These are phyloP conservation scores for Acanthaster planci DNA, from an alignment of 35 echinoderm and acorn worm species.

Conservation along the genomic window DNA sequence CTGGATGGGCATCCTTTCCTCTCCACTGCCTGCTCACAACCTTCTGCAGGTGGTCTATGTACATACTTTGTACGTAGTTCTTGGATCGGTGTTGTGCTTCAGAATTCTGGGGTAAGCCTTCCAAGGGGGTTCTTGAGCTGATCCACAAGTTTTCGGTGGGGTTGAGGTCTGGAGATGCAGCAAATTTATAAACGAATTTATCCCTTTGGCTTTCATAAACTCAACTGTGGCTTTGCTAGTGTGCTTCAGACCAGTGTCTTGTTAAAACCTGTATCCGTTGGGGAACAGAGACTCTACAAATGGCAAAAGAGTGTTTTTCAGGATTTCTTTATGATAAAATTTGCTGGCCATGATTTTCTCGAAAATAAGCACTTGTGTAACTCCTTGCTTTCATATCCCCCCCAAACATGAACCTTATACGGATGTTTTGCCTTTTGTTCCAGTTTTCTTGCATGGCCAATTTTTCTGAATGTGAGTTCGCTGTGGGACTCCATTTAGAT, in stretches of 20 bases:
- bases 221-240: slow-evolving; percentile 24
- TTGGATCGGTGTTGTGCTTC: slow-evolving; percentile 38
- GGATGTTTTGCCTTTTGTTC: no score
- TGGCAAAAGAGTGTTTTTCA: slow-evolving; percentile 45
- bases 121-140: slow-evolving; percentile 36
- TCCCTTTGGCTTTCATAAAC: not conserved
- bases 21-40: slow-evolving; percentile 48
- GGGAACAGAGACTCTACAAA: slow-evolving; percentile 51
- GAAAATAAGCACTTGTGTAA: no score
- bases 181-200: slow-evolving; percentile 51
- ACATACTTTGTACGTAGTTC: slow-evolving; percentile 31
- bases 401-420: no score
- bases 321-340: slow-evolving; percentile 43
- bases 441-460: no score
- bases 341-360: not conserved
- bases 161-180: slow-evolving; percentile 65
- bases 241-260: slow-evolving; percentile 79
- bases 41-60: slow-evolving; percentile 68
- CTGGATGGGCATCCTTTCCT: slow-evolving; percentile 45
- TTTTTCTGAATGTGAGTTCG: no score
- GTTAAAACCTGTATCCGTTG: slow-evolving; percentile 30
- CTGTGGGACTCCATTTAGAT: no score
- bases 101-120: slow-evolving; percentile 36
- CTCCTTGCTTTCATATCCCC: no score
- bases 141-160: slow-evolving; percentile 61